Base-by-base conservation (phyloP, 2,113 vertebrate species). In the Proteles cristata region DNA sequence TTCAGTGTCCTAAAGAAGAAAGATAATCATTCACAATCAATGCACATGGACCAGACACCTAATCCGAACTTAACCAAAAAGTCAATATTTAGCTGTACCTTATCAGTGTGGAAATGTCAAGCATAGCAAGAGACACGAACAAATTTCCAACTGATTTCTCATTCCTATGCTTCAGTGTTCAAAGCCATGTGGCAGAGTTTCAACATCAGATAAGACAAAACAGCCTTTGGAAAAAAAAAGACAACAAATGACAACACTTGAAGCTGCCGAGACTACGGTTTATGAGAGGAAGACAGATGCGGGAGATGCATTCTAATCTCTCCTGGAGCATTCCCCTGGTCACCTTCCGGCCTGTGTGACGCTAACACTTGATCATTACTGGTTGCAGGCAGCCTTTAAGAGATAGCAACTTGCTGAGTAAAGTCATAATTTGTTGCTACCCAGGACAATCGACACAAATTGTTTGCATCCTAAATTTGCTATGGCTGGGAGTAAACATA, bases 51-150 rank as follows among this genome's bases (percentile, higher is more conserved):
- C 92, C 82, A 98, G 97, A 98, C 89, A 97, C 96, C 90, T 98
- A 98, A 98, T 98, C 98, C 74, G 76, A 99, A 98, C 86, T 98
- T 98, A 97, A 98, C 98, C 98, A 97, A 98, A 98, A 99, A 99
- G 98, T 98, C 98, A 98, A 95, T 98, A 98, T 98, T 99, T 98
- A 98, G 96, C 97, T 97, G 50, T 80, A 98, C 90, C 91, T 98
- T 99, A 98, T 99, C 98, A 98, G 97, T 88, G 92, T 94, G 96
- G 97, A 99, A 99, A 99, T 99, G 98, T 98, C 98, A 99, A 98
- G 95, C 93, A 58, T 87, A 98, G 98, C 97, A 84, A 98, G 94
- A 98, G 98, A 98, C 92, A 97, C 9, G 90, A 98, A 98, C 97
- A 98, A 96, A 98, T 98, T 98, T 98, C 98, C 97, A 97, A 82